Base-by-base conservation (phyloP, 2,113 vertebrate genomes). In the Mola mola region DNA sequence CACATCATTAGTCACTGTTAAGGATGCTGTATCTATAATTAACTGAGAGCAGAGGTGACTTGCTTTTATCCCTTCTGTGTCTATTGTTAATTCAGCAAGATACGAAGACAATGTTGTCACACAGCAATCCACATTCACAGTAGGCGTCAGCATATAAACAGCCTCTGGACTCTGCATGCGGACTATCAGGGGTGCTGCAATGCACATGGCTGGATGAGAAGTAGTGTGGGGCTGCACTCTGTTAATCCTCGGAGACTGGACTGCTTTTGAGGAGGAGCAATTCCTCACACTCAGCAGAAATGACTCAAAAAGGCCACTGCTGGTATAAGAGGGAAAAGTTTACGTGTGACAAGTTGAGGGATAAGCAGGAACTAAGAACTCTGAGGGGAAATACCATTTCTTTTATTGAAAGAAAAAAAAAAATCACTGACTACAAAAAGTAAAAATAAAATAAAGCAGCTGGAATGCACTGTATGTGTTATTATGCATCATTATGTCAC, bases 221-320 rank as follows among this genome's bases (percentile, higher is more conserved):
- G 51, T 76, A 53, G 28, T 67, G 72, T 31, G 74, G 86, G 74
- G 83, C 60, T 77, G 72, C 62, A 40, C 61, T 66, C 53, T 55
- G 76, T 77, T 83, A 81, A 85, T 81, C 74, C 63, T 61, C 72
- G 75, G 61, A 73, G 78, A 87, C 71, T 58, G 29, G 56, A 68
- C 68, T 61, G 70, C 81, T 82, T 86, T 87, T 65, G 78, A 87
- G 50, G 57, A 55, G 52, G 17, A 51, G 31, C 44, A 48, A 72
- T 83, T 84, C 41, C 59, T 81, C 79, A 82, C 72, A 80, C 73
- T 90, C 78, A 92, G 88, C 89, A 87, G 50, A 88, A 89, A 87
- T 53, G 15, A 75, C 52, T 73, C 68, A 66, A 44, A 66, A 82
- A 73, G 75, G 78, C 73, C 66, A 78, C 72, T 40, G 63, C 76